Evolutionary conservation across 2,113 vertebrate genomes (phyloP).

Genomic region (Tympanuchus pallidicinctus): DNA sequence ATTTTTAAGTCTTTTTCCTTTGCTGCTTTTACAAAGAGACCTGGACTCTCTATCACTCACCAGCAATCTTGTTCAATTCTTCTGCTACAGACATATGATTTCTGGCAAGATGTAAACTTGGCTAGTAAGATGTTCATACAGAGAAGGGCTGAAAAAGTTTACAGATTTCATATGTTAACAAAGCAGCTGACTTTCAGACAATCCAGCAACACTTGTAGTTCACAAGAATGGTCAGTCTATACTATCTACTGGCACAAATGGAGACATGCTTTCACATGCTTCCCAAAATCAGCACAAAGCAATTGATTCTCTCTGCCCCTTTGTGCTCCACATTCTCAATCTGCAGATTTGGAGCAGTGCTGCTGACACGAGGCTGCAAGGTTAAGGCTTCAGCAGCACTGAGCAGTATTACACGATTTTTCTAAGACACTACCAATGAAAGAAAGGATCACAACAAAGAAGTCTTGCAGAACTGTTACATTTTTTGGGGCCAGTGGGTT

Average conservation of each 20-base stretch:
- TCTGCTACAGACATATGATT: not conserved
- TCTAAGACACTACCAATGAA: not conserved
- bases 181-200: not conserved
- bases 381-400: not conserved
- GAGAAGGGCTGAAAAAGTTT: not conserved
- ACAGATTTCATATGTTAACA: not conserved
- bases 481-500: not conserved
- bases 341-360: not conserved
- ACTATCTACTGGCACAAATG: not conserved
- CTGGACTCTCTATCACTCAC: not conserved
- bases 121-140: not conserved
- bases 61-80: not conserved
- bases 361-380: not conserved
- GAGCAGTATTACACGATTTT: not conserved
- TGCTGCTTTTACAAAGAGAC: not conserved
- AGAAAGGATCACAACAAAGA: not conserved
- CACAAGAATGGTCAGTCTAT: not conserved
- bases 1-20: not conserved
- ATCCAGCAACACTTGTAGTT: not conserved
- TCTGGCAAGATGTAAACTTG: not conserved
- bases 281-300: not conserved
- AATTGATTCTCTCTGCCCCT: not conserved
- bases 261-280: not conserved
- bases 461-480: not conserved
- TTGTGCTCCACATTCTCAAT: not conserved